Base-by-base conservation (phyloP, 2,888 invertebrate species). In the Macrophya annulata region DNA sequence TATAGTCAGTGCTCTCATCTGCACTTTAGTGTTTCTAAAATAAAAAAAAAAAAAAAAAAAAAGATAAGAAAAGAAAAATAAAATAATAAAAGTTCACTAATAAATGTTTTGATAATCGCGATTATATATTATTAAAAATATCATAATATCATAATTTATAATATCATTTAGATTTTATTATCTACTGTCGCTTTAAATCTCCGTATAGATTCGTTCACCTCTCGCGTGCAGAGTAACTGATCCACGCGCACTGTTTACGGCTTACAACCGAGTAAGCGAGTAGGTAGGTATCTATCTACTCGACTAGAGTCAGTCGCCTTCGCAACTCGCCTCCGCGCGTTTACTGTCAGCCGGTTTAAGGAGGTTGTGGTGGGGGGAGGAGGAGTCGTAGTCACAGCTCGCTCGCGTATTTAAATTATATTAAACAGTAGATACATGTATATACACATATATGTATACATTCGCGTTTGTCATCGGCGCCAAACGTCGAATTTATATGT, bases 401-500 rank as follows among this genome's bases (percentile, higher is more conserved):
- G 40, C 71, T 40, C 40, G 40, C 40, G 71, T 71, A 25, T 71
- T 37, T 71, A 15, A 40, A 37, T 71, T 71, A 71, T 40, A 40
- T n/a, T 15, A 31, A 71, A 40, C n/a, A 31, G 62, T 62, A 25
- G 17, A 55, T n/a, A 55, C 5, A 25, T 62, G 9, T 62, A 55
- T 55, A 55, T 31, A 31, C 31, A 55, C 55, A 55, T 55, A 55
- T n/a, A 9, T 55, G 9, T 8, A 55, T 4, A 55, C 4, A 71
- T 31, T 71, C n/a, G 37, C 71, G 43, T 71, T 71, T 71, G 71
- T 71, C n/a, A 71, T 71, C 25, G 62, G 62, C 62, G 62, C 62
- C 62, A 25, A 71, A 37, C 40, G n/a, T 71, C 9, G 37, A 71
- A 71, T 71, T 71, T 12, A 15, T 62, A 62, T 12, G 25, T 62